Conservation (phyloP, 1,140 invertebrate species). For the Liolophura sinensis region DNA sequence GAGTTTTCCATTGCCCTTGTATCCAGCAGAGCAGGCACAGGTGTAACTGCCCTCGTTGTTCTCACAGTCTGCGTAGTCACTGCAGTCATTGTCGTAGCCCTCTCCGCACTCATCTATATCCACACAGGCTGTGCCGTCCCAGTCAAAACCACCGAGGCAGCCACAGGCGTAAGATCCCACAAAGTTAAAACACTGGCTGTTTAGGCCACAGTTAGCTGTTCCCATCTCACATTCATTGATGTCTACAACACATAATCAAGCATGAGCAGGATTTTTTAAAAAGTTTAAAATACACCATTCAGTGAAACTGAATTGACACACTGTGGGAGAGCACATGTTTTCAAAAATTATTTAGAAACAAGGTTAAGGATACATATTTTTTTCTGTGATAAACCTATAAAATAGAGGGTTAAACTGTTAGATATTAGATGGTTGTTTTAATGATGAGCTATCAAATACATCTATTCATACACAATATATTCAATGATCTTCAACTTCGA, state of each 20-base stretch:
- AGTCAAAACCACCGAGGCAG: background rate
- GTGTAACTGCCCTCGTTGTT: slow-evolving; percentile 3
- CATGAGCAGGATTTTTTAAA: no score
- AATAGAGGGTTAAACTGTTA: no score
- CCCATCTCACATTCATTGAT: background rate
- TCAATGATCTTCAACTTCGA: no score
- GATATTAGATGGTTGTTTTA: no score
- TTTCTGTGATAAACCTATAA: no score
- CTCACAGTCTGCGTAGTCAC: background rate
- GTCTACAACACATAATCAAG: background rate
- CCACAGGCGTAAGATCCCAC: background rate
- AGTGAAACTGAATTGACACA: no score
- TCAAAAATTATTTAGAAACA: no score
- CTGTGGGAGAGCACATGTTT: no score
- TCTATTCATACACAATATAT: no score
- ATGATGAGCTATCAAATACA: no score
- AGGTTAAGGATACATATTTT: no score
- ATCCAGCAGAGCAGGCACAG: background rate
- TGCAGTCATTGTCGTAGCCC: background rate
- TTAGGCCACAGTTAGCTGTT: background rate
- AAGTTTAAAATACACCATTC: no score
- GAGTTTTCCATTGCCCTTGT: background rate
- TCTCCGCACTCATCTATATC: slow-evolving; percentile 1
- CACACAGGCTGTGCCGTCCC: background rate
- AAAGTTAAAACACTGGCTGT: background rate